These are phyloP conservation scores for Hippoglossus stenolepis DNA, from an alignment of 2,113 vertebrate genomes.

Conservation along the genomic window DNA sequence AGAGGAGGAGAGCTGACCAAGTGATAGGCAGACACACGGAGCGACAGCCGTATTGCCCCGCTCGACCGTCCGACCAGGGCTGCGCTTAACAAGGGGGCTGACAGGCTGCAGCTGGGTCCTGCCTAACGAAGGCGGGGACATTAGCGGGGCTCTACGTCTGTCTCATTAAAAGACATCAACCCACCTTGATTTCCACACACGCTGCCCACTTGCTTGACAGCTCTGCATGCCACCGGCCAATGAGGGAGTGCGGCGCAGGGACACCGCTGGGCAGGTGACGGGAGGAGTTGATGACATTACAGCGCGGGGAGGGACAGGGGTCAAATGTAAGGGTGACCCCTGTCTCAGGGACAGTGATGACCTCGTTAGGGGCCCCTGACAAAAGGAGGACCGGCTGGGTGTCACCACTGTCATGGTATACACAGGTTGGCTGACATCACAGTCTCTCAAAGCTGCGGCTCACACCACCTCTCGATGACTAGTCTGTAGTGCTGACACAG, in stretches of 20 bases:
- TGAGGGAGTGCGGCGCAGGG: conserved; percentile 77
- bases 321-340: conserved; percentile 85
- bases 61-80: conserved; percentile 72
- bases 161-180: conserved; percentile 99
- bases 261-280: conserved; percentile 70
- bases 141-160: conserved; percentile 98
- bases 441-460: conserved; percentile 65
- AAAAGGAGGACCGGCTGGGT: conserved; percentile 76
- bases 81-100: conserved; percentile 95
- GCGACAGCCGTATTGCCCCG: conserved; percentile 75
- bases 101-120: conserved; percentile 96
- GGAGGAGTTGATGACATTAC: conserved; percentile 80
- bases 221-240: conserved; percentile 89
- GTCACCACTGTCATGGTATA: conserved; percentile 79
- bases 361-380: conserved; percentile 83
- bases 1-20: conserved; percentile 71
- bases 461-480: conserved; percentile 56
- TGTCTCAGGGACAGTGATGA: conserved; percentile 82
- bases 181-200: conserved; percentile 94
- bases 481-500: conserved; percentile 70
- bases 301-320: conserved; percentile 78
- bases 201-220: conserved; percentile 92
- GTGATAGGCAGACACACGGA: conserved; percentile 95
- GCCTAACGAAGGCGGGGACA: conserved; percentile 92
- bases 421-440: conserved; percentile 76